A percentile compares a stretch with the other conserved stretches of the same genome.
Evolutionary conservation across 2,797 vertebrate species (phyloP).

Genomic region (Passerculus sandwichensis): DNA sequence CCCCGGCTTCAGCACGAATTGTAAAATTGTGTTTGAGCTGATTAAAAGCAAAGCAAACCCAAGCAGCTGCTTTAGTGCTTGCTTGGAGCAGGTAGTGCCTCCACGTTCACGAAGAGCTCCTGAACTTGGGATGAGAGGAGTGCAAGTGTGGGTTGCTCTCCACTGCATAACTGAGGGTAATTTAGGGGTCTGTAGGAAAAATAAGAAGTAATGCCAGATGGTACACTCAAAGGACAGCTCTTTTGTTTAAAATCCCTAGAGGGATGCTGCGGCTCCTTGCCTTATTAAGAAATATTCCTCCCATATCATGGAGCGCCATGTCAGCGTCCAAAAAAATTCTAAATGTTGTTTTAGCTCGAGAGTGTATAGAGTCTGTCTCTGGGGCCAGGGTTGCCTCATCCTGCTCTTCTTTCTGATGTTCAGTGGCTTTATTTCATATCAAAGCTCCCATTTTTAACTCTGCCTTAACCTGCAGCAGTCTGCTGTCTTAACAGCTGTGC

Average conservation of each 20-base stretch:
- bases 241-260: neutral
- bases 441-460: neutral
- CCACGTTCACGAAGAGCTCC: neutral
- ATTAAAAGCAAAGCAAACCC: neutral
- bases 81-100: neutral
- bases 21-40: neutral
- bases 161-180: neutral
- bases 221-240: neutral
- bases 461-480: neutral
- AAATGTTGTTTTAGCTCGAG: neutral
- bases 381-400: neutral
- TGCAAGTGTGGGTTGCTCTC: neutral
- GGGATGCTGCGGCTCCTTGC: neutral
- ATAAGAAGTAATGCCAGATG: neutral
- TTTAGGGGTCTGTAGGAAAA: neutral
- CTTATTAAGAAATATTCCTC: constrained; percentile 13
- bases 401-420: neutral
- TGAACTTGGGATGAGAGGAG: neutral
- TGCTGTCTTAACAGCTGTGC: neutral
- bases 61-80: neutral
- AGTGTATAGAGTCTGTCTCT: neutral
- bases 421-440: neutral
- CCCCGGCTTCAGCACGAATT: neutral
- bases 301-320: neutral
- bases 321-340: neutral